Base-by-base conservation (phyloP, 2,888 invertebrate genomes). In the Oscheius onirici region DNA sequence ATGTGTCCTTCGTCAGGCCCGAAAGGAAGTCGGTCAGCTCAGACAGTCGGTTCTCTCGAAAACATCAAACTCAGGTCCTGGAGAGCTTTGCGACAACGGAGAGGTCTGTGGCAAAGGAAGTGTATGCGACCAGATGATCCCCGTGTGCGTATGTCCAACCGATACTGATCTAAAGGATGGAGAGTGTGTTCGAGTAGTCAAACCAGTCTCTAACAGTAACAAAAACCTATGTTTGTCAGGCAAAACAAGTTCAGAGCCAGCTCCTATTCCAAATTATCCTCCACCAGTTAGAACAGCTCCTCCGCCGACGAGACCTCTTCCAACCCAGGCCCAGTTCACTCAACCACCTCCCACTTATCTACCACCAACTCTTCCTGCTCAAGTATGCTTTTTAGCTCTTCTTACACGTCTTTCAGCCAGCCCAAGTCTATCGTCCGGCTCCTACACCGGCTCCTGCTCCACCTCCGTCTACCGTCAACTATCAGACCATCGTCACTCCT, bases 71-170 rank as follows among this genome's bases (percentile, higher is more conserved):
- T 26, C 24, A 79, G 81, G 79, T 41, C 83, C 83, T 52, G 85
- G 84, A 24, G 85, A 86, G 52, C 76, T 79, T 28, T 87, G 87
- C 73, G 81, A 82, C 70, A 75, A 78, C 49, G 85, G 86, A 20
- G 83, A 86, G 61, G 74, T 80, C 40, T 86, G 86, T 72, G 69
- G 65, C 51, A 77, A 74, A 68, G 87, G 87, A 24, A 82, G 85
- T 20, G 73, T 84, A 57, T 87, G 87, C 72, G 83, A 85, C 70
- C 63, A 74, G 26, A 71, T 82, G 61, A 84, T 84, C 65, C 86
- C 85, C 3, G 82, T 87, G 46, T 87, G 87, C 72, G 84, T 87
- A 43, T 86, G 86, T 63, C 84, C 84, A 5, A 70, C 82, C 52
- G 79, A 83, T 57, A 87, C 84, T 51, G 84, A 84, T 57, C 75